Percentiles rank a stretch among this genome's conserved stretches.
Evolutionary conservation across 2,888 invertebrate genomes (phyloP).

Genomic region (Apotomis turbidana): DNA sequence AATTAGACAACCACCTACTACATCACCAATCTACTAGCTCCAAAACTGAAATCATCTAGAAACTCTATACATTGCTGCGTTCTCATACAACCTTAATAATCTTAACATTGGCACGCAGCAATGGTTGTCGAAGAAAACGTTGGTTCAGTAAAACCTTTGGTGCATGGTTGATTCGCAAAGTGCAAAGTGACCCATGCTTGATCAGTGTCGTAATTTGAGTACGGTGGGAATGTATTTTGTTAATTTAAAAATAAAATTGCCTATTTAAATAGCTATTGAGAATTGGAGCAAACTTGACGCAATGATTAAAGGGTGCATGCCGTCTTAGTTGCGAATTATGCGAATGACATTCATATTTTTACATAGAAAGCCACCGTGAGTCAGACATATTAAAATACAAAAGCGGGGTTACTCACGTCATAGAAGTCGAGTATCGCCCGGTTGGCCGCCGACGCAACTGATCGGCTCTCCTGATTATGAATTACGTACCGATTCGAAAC

Average conservation of each 20-base stretch:
- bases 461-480: no score
- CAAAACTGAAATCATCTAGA: constrained; percentile 9
- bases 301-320: constrained; percentile 51
- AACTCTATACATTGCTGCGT: constrained; percentile 45
- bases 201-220: constrained; percentile 55
- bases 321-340: constrained; percentile 22
- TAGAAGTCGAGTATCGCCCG: no score
- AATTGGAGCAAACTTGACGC: constrained; percentile 56
- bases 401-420: no score
- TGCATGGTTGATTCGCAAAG: constrained; percentile 29
- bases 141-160: background rate
- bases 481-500: no score
- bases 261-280: constrained; percentile 61
- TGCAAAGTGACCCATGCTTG: constrained; percentile 31
- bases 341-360: constrained; percentile 3
- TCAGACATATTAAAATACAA: no score
- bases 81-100: constrained; percentile 30
- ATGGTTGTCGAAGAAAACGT: background rate
- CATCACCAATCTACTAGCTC: constrained; percentile 42
- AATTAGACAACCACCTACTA: constrained; percentile 63
- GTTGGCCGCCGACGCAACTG: no score
- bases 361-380: no score
- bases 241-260: constrained; percentile 57
- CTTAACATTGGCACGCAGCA: background rate
- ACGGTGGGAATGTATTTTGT: constrained; percentile 57